Base-by-base conservation (phyloP, 1,140 invertebrate species). In the Listronotus oregonensis region DNA sequence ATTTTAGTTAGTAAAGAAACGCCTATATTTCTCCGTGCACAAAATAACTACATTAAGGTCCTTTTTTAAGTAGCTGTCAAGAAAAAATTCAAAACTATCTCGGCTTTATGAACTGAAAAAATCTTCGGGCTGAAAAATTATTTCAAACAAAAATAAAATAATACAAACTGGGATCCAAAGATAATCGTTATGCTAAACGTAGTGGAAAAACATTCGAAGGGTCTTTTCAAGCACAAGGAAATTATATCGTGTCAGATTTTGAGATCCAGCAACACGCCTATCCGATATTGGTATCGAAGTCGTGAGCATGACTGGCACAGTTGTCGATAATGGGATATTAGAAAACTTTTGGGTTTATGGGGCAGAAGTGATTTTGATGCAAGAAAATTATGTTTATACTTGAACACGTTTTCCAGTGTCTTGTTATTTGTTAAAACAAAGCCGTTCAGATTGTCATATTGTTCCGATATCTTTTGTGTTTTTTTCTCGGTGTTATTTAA, bases 321-420 rank as follows among this genome's bases (percentile, higher is more conserved):
- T 66, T 66, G 64, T 66, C 64, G 64, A 66, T 66, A 66, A 66
- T 66, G 64, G 64, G 64, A 66, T 66, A 66, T 66, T 66, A 61
- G 57, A 61, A 66, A 66, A 66, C 56, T 55, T 66, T 66, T 60
- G 57, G 64, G 56, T 66, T 60, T 66, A 66, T 66, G 63, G 55
- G 54, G 63, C 63, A 58, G 63, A 65, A 65, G 47, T 58, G 47
- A 65, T 65, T 65, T 58, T 65, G 54, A 58, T 65, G 63, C 57
- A 65, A 65, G 63, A 65, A 65, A 65, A 58, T 58, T 52, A 46
- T 58, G 63, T 65, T 65, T 57, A 50, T 27, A 39, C 58, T 61
- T 17, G 34, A 61, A 51, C 34, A 40, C 18, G 58, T 12, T 61
- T 40, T 10, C 11, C 37, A 34, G 32, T 52, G 50, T 14, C 11